Conservation (phyloP, 2,113 vertebrate genomes). For the Picathartes gymnocephalus region DNA sequence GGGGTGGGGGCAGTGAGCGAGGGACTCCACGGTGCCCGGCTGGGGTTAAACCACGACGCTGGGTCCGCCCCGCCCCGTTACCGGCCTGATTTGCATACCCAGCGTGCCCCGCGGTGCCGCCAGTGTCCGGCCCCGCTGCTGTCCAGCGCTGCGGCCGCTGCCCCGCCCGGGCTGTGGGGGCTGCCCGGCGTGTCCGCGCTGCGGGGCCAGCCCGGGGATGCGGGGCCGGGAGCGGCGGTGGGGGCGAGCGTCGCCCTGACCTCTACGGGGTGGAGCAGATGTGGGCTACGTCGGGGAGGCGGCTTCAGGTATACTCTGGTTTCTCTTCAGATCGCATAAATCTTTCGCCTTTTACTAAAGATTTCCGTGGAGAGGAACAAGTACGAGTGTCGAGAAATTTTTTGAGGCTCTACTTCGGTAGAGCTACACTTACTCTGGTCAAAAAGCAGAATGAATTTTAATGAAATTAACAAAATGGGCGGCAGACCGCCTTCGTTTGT, state of each 20-base stretch:
- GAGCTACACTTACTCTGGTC: rapidly evolving
- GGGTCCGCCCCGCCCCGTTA: neutral
- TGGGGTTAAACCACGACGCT: rapidly evolving
- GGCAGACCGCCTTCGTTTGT: no score
- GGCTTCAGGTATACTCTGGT: no score
- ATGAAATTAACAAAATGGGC: no score
- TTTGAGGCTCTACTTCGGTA: neutral
- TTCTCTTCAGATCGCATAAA: conserved; percentile 27
- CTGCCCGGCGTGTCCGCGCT: rapidly evolving
- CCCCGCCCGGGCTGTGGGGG: no score
- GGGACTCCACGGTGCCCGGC: no score
- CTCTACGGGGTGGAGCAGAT: rapidly evolving
- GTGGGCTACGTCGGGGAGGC: rapidly evolving
- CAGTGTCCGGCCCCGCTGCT: rapidly evolving
- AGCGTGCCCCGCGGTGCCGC: neutral
- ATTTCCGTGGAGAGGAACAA: conserved; percentile 45
- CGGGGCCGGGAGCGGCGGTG: rapidly evolving
- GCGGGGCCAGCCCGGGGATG: rapidly evolving
- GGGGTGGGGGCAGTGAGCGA: no score
- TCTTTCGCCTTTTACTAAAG: conserved; percentile 63
- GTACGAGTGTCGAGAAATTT: neutral
- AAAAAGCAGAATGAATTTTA: no score
- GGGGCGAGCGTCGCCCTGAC: rapidly evolving
- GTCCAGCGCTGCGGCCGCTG: neutral
- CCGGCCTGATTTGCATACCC: neutral